These are phyloP conservation scores for Tachypleus tridentatus DNA, from an alignment of 1,140 invertebrate species.

Conservation along the genomic window DNA sequence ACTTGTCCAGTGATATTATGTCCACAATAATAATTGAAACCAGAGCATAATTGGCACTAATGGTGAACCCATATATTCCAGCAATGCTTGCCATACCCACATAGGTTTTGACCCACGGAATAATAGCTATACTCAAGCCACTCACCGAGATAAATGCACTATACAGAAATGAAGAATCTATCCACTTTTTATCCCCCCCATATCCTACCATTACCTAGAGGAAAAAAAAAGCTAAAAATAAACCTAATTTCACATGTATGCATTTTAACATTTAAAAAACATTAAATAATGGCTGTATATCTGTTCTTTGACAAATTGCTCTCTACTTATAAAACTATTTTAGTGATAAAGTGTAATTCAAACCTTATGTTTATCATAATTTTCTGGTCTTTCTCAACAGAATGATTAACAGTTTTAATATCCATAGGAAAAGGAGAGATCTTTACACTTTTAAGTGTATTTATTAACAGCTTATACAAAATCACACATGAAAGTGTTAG, in stretches of 20 bases:
- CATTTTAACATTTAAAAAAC: too few species aligned
- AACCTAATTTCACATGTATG: neutral
- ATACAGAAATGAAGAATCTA: constrained; percentile 59
- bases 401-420: too few species aligned
- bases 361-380: too few species aligned
- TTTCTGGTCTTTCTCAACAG: too few species aligned
- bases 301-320: too few species aligned
- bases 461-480: too few species aligned
- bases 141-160: constrained; percentile 63
- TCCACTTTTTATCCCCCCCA: constrained; percentile 64
- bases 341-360: too few species aligned
- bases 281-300: too few species aligned
- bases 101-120: constrained; percentile 57
- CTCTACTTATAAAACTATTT: too few species aligned
- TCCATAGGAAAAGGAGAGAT: too few species aligned
- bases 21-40: constrained; percentile 76
- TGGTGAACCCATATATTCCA: constrained; percentile 61
- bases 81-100: constrained; percentile 38
- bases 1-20: constrained; percentile 66
- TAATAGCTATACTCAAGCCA: constrained; percentile 51
- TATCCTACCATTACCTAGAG: constrained; percentile 72
- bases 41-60: constrained; percentile 74
- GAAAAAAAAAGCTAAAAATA: constrained; percentile 12
- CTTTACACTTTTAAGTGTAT: too few species aligned
- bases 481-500: too few species aligned